Conservation (phyloP, 2,797 vertebrate species). For the Phrynocephalus vlangalii region DNA sequence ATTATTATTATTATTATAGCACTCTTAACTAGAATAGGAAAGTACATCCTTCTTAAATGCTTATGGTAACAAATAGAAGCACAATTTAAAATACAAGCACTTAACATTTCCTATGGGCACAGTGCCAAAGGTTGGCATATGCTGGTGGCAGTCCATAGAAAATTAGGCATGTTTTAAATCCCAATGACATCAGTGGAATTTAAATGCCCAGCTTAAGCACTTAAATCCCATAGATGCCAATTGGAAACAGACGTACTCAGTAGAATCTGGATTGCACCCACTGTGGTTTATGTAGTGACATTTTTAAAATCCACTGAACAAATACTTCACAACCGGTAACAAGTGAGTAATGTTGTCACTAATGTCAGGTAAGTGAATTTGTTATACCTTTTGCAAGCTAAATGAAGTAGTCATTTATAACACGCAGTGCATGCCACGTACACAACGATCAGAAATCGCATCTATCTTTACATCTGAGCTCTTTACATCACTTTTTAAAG, state of each 20-base stretch:
- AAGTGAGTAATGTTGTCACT: slow-evolving; percentile 25
- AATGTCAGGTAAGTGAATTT: not conserved
- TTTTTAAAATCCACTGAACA: slow-evolving; percentile 55
- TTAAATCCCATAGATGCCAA: not conserved
- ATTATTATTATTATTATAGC: no score
- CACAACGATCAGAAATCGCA: not conserved
- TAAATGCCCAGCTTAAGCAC: not conserved
- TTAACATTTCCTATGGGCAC: slow-evolving; percentile 42
- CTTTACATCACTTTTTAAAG: not conserved
- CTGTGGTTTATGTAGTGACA: slow-evolving; percentile 55
- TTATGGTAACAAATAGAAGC: slow-evolving; percentile 54
- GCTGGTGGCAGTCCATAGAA: slow-evolving; percentile 1
- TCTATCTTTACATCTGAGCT: not conserved
- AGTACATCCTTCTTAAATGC: slow-evolving; percentile 36
- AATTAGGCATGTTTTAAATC: slow-evolving; percentile 13
- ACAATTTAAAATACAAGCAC: slow-evolving; percentile 49
- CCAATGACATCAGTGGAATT: slow-evolving; percentile 17
- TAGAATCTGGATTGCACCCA: not conserved
- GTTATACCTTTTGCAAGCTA: not conserved
- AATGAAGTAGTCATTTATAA: not conserved
- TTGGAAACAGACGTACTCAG: not conserved
- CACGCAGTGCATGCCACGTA: not conserved
- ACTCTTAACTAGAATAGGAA: slow-evolving; percentile 52
- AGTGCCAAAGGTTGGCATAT: slow-evolving; percentile 43
- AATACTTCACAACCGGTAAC: slow-evolving; percentile 42